phyloP scores from a whole-genome alignment of 2,113 vertebrate genomes.

The Penelope pileata region DNA sequence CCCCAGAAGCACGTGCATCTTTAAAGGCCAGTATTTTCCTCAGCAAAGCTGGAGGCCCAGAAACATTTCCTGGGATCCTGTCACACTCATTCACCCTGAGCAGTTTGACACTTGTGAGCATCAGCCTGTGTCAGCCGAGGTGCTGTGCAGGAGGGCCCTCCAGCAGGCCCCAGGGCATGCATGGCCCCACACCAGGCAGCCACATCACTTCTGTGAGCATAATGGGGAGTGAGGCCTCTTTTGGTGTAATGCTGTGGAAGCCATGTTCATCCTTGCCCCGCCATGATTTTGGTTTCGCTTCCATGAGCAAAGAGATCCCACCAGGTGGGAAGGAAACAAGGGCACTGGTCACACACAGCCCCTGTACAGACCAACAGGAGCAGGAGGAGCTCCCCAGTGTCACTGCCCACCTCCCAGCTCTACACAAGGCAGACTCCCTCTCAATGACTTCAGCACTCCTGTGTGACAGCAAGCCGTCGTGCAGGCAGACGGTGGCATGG shows the following conservation, averaged over 20 bases:
- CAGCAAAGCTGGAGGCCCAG: neutral
- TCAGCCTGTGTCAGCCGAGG: accelerated
- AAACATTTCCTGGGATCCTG: neutral
- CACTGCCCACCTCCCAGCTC: neutral
- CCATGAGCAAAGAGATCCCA: neutral
- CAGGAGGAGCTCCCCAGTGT: neutral
- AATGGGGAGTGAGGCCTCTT: accelerated
- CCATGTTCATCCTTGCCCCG: neutral
- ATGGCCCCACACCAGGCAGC: accelerated
- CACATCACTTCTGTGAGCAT: neutral
- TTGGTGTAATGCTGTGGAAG: neutral
- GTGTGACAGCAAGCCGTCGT: accelerated
- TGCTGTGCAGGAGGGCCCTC: neutral
- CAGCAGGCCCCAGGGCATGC: neutral
- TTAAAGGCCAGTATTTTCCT: neutral
- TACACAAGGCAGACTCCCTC: neutral
- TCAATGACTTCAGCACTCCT: neutral
- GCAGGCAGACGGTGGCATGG: neutral
- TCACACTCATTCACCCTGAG: neutral
- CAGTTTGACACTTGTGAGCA: neutral
- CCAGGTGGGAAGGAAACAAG: neutral
- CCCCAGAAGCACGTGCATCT: neutral
- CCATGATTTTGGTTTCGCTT: neutral
- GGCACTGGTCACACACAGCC: neutral
- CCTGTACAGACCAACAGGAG: neutral